Percentiles rank a stretch among this genome's conserved stretches.
Evolutionary conservation across 2,113 vertebrate species (phyloP).

Genomic region (Oreotrochilus melanogaster): DNA sequence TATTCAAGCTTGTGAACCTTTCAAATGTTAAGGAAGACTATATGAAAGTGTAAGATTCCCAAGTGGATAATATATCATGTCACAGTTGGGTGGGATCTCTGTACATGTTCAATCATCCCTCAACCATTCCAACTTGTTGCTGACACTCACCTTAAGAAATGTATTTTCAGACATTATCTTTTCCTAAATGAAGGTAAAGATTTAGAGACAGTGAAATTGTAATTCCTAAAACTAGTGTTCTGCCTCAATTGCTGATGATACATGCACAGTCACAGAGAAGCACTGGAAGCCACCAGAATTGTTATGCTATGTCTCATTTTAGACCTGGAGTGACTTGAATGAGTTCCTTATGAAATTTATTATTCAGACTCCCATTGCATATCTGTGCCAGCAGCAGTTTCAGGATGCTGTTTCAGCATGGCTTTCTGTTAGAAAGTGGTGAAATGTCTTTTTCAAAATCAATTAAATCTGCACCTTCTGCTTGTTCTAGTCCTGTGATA

Average conservation of each 20-base stretch:
- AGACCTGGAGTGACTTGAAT: background rate
- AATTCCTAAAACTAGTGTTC: background rate
- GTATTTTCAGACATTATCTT: background rate
- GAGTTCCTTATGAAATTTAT: background rate
- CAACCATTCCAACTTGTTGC: background rate
- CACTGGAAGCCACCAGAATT: background rate
- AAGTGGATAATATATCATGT: background rate
- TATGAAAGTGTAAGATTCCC: background rate
- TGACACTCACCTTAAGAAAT: background rate
- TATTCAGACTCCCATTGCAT: background rate
- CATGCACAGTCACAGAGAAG: accelerated
- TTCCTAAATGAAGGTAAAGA: background rate
- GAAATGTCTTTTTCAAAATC: background rate
- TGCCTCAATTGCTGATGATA: accelerated
- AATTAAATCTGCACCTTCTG: background rate
- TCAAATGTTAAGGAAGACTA: background rate
- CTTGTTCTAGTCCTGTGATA: background rate
- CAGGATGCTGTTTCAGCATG: background rate
- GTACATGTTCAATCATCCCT: background rate
- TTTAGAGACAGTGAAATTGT: background rate
- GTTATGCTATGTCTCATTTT: background rate
- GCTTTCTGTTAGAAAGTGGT: background rate
- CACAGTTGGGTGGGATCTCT: background rate
- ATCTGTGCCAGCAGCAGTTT: background rate
- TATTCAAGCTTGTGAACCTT: background rate